Evolutionary conservation across 2,888 invertebrate species (phyloP).

Genomic region (Corbicula japonica): DNA sequence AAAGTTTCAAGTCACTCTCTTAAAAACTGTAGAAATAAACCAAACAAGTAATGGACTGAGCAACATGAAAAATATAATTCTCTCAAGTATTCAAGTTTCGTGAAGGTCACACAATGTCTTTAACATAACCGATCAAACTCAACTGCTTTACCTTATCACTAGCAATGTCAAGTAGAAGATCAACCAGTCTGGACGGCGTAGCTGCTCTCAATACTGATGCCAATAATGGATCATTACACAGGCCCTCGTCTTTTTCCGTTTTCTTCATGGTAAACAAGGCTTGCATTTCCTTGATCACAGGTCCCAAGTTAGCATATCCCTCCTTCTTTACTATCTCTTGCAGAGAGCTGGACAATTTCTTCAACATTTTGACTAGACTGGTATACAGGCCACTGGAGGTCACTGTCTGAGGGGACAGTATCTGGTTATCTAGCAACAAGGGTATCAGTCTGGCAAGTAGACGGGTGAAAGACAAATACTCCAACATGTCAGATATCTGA

Average conservation of each 20-base stretch:
- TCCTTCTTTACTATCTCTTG: slow-evolving; percentile 67
- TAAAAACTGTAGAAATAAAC: too few relatives aligned
- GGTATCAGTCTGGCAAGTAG: slow-evolving; percentile 51
- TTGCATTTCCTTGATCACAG: slow-evolving; percentile 56
- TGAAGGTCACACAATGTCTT: too few relatives aligned
- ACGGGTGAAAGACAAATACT: slow-evolving; percentile 37
- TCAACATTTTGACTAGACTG: slow-evolving; percentile 61
- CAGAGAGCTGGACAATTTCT: slow-evolving; percentile 65
- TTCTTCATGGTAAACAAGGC: slow-evolving; percentile 38
- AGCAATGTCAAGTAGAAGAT: slow-evolving; percentile 72
- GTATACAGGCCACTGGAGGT: slow-evolving; percentile 13
- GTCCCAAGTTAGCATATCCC: slow-evolving; percentile 48
- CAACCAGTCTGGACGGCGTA: slow-evolving; percentile 72
- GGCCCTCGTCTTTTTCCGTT: slow-evolving; percentile 15
- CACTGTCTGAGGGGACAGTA: slow-evolving; percentile 45
- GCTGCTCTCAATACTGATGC: slow-evolving; percentile 61
- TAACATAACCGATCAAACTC: too few relatives aligned
- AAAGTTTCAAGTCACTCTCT: too few relatives aligned
- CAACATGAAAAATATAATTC: too few relatives aligned
- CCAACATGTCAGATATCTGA: slow-evolving; percentile 55
- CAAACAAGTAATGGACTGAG: too few relatives aligned
- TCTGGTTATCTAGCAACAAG: slow-evolving; percentile 52
- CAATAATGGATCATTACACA: slow-evolving; percentile 36
- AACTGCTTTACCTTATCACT: slow-evolving; percentile 74
- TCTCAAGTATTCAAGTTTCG: too few relatives aligned